These are phyloP conservation scores for Cheilosia scutellata DNA, from an alignment of 2,888 invertebrate species.

Conservation along the genomic window DNA sequence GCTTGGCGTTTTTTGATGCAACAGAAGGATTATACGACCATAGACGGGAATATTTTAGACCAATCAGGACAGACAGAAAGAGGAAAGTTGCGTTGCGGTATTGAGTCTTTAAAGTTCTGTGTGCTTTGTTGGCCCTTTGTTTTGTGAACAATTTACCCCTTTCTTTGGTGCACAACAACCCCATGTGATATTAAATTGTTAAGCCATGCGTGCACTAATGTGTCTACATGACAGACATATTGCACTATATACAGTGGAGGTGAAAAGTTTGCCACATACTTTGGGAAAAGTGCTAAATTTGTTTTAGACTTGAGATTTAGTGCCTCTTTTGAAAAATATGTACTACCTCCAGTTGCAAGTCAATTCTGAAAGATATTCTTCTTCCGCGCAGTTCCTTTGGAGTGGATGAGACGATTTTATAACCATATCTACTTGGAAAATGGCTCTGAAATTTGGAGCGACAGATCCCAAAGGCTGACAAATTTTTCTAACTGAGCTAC, in stretches of 20 bases:
- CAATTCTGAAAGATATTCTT: no score
- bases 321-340: no score
- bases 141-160: conserved; percentile 15
- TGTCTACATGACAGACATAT: conserved; percentile 62
- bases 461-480: no score
- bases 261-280: conserved; percentile 7
- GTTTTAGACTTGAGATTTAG: no score
- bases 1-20: conserved; percentile 14
- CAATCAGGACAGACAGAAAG: conserved; percentile 24
- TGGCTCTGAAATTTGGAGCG: no score
- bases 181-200: conserved; percentile 68
- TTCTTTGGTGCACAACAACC: conserved; percentile 30
- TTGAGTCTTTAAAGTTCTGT: conserved; percentile 45
- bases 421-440: no score
- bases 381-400: no score
- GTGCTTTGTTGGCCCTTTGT: conserved; percentile 55
- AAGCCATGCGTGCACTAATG: conserved; percentile 69
- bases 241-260: conserved; percentile 40
- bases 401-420: no score
- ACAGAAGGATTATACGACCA: conserved; percentile 52
- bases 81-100: conserved; percentile 27
- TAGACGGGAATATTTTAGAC: conserved; percentile 28
- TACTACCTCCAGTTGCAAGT: no score
- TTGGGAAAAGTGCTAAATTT: background rate
- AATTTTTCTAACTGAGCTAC: no score